These are phyloP conservation scores for Thelaira solivaga DNA, from an alignment of 2,888 invertebrate genomes.

Conservation along the genomic window DNA sequence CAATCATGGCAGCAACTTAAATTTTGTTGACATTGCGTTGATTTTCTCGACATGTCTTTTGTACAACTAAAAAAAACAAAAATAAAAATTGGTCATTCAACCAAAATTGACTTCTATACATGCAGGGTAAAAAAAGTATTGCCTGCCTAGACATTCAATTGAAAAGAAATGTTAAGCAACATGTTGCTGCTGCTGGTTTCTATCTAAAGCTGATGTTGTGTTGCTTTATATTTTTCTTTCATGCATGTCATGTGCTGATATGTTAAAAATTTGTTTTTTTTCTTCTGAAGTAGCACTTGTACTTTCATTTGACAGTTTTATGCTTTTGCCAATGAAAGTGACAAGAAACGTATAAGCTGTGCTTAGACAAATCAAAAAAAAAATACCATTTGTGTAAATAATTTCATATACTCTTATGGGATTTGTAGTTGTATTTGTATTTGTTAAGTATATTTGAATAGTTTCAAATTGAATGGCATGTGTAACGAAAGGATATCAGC, in stretches of 20 bases:
- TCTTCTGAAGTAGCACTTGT: conserved; percentile 57
- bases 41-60: conserved; percentile 58
- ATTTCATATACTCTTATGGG: too few species aligned
- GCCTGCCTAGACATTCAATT: conserved; percentile 12
- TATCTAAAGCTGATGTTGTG: conserved; percentile 8
- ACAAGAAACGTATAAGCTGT: conserved; percentile 39
- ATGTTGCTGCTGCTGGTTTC: conserved; percentile 20
- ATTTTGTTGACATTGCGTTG: conserved; percentile 59
- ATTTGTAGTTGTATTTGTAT: too few species aligned
- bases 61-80: conserved; percentile 13
- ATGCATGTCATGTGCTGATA: conserved; percentile 46
- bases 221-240: conserved; percentile 1
- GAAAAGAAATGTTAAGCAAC: conserved; percentile 42
- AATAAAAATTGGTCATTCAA: conserved; percentile 61
- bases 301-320: conserved; percentile 70
- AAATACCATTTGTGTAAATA: background rate
- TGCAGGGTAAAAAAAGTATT: background rate
- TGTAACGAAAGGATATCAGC: conserved; percentile 29
- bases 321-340: conserved; percentile 55
- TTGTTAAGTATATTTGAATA: background rate
- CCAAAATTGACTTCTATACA: conserved; percentile 45
- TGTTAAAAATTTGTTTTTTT: conserved; percentile 4
- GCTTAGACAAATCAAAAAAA: conserved; percentile 22
- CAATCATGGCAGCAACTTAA: conserved; percentile 46
- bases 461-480: conserved; percentile 37